These are phyloP conservation scores for Drosophila aff. DNA, from an alignment of 1,140 invertebrate genomes.

Conservation along the genomic window DNA sequence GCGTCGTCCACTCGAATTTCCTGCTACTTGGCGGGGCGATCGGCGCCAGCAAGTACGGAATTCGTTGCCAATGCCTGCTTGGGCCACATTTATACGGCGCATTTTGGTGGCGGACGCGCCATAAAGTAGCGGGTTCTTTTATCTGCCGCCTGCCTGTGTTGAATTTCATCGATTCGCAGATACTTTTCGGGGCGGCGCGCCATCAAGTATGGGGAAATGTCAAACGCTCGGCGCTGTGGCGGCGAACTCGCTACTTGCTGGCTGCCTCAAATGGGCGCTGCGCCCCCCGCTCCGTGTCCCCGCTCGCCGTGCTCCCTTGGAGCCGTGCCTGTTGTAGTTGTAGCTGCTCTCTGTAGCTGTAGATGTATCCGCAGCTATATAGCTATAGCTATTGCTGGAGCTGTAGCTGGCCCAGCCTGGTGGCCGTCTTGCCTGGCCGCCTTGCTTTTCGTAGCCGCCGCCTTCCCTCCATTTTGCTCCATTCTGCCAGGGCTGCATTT, in stretches of 20 bases:
- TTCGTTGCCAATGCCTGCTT: slow-evolving; percentile 33
- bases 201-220: slow-evolving; percentile 84
- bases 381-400: slow-evolving; percentile 60
- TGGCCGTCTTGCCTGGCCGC: slow-evolving; percentile 57
- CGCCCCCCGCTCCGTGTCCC: slow-evolving; percentile 52
- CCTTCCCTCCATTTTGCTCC: slow-evolving; percentile 49
- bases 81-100: slow-evolving; percentile 50
- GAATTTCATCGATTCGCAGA: slow-evolving; percentile 58
- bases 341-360: slow-evolving; percentile 42
- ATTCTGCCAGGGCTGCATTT: slow-evolving; percentile 47
- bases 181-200: slow-evolving; percentile 76
- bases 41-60: slow-evolving; percentile 55
- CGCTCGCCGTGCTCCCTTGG: slow-evolving; percentile 41
- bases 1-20: slow-evolving; percentile 37
- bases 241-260: slow-evolving; percentile 73
- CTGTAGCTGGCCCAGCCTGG: slow-evolving; percentile 44
- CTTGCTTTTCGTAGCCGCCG: slow-evolving; percentile 36
- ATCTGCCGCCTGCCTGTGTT: slow-evolving; percentile 47
- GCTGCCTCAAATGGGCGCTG: slow-evolving; percentile 81
- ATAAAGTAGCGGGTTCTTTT: slow-evolving; percentile 76
- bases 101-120: slow-evolving; percentile 81
- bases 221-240: slow-evolving; percentile 71
- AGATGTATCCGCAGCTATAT: slow-evolving; percentile 44
- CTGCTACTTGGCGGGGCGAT: slow-evolving; percentile 63
- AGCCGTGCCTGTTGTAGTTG: slow-evolving; percentile 51